phyloP scores from a whole-genome alignment of 2,888 invertebrate genomes.

The Drosophila yooni region DNA sequence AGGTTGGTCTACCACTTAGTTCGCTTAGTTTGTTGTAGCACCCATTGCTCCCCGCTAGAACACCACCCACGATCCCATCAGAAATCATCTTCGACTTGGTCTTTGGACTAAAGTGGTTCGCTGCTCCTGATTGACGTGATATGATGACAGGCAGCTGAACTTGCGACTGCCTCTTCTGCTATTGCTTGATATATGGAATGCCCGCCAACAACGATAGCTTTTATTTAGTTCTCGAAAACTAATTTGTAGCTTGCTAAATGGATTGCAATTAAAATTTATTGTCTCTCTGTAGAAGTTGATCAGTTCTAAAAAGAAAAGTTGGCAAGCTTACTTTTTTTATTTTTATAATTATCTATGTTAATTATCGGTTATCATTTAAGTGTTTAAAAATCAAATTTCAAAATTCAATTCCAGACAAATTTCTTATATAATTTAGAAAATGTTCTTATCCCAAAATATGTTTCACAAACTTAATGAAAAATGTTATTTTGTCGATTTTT shows the following conservation, averaged over 20 bases:
- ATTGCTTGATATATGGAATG: background rate
- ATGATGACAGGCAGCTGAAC: constrained; percentile 41
- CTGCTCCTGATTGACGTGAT: constrained; percentile 68
- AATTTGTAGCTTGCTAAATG: background rate
- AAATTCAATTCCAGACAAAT: background rate
- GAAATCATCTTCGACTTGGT: constrained; percentile 26
- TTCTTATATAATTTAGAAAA: background rate
- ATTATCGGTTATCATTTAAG: background rate
- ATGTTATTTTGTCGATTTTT: background rate
- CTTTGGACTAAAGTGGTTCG: constrained; percentile 58
- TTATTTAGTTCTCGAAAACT: background rate
- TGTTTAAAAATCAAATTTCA: background rate
- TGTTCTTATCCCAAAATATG: background rate
- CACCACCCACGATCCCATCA: background rate
- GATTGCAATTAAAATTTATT: background rate
- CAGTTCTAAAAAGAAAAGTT: background rate
- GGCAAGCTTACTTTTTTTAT: background rate
- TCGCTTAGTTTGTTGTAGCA: constrained; percentile 61
- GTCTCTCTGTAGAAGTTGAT: background rate
- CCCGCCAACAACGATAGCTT: background rate
- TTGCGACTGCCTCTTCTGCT: background rate
- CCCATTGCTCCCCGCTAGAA: background rate
- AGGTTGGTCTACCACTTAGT: constrained; percentile 54
- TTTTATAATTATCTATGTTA: background rate
- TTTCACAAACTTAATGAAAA: background rate